phyloP scores from a whole-genome alignment of 2,797 vertebrate species.

The Paguma larvata region DNA sequence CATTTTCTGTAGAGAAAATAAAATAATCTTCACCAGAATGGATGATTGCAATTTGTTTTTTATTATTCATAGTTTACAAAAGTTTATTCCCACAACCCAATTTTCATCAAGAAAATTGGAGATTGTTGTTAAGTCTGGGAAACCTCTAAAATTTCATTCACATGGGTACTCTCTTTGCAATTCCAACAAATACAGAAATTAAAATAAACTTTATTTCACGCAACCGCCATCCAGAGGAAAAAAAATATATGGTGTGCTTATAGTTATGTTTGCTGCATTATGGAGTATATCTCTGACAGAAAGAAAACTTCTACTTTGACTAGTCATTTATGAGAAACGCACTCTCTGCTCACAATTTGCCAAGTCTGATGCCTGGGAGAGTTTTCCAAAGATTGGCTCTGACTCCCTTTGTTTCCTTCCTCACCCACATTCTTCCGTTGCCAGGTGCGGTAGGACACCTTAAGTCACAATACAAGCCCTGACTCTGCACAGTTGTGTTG shows the following conservation, averaged over 20 bases:
- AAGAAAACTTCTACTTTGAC: not conserved
- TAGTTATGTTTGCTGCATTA: not conserved
- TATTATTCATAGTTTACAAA: conserved; percentile 9
- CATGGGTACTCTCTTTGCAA: not conserved
- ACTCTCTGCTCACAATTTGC: not conserved
- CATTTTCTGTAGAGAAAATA: conserved; percentile 22
- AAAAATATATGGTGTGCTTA: not conserved
- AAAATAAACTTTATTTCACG: conserved; percentile 14
- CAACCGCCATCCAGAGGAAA: not conserved
- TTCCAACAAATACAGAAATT: not conserved
- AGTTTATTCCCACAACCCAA: not conserved
- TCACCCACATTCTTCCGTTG: not conserved
- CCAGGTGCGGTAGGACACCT: not conserved
- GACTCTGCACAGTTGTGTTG: not conserved
- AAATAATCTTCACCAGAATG: not conserved
- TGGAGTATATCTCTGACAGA: not conserved
- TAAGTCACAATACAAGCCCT: not conserved
- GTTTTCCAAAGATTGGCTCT: not conserved
- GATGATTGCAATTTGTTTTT: not conserved
- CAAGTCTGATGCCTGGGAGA: not conserved
- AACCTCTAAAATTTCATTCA: conserved; percentile 33
- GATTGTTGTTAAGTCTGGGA: not conserved
- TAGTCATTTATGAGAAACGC: not conserved
- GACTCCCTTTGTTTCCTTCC: not conserved
- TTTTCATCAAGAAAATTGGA: not conserved